These are phyloP conservation scores for Fabriciana adippe DNA, from an alignment of 2,888 invertebrate species.

Conservation along the genomic window DNA sequence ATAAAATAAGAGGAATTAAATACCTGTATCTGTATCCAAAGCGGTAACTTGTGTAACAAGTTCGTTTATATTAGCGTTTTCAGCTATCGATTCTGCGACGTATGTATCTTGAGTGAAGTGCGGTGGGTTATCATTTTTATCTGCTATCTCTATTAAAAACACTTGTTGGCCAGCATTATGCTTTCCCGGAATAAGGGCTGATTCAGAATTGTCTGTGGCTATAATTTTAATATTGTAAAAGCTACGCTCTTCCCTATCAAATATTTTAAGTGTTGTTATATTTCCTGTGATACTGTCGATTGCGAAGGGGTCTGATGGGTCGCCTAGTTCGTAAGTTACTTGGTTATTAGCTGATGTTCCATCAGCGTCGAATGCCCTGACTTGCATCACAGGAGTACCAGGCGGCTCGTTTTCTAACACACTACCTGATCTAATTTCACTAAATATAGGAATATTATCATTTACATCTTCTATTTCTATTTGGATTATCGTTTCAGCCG, in stretches of 20 bases:
- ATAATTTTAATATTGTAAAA: slow-evolving; percentile 95
- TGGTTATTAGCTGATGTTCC: slow-evolving; percentile 92
- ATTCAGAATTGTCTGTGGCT: slow-evolving; percentile 94
- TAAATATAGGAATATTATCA: slow-evolving; percentile 94
- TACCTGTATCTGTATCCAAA: slow-evolving; percentile 91
- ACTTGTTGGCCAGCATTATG: slow-evolving; percentile 91
- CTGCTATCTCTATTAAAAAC: slow-evolving; percentile 95
- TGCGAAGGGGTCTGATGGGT: slow-evolving; percentile 87
- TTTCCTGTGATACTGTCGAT: slow-evolving; percentile 94
- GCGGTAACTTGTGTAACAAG: slow-evolving; percentile 94
- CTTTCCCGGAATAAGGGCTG: slow-evolving; percentile 84
- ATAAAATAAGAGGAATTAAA: slow-evolving; percentile 18
- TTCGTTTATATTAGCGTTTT: slow-evolving; percentile 91
- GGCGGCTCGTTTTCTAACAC: slow-evolving; percentile 92
- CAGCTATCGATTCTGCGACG: slow-evolving; percentile 88
- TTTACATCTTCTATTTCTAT: slow-evolving; percentile 94
- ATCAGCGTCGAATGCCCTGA: slow-evolving; percentile 92
- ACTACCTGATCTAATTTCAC: slow-evolving; percentile 90
- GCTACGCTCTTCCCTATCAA: slow-evolving; percentile 93
- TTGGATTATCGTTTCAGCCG: slow-evolving; percentile 89
- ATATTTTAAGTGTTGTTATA: slow-evolving; percentile 90
- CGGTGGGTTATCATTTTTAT: slow-evolving; percentile 97
- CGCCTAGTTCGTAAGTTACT: slow-evolving; percentile 88
- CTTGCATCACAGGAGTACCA: slow-evolving; percentile 93
- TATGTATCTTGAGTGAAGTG: slow-evolving; percentile 90